These are phyloP conservation scores for Luehdorfia chinensis DNA, from an alignment of 1,140 invertebrate genomes.

Conservation along the genomic window DNA sequence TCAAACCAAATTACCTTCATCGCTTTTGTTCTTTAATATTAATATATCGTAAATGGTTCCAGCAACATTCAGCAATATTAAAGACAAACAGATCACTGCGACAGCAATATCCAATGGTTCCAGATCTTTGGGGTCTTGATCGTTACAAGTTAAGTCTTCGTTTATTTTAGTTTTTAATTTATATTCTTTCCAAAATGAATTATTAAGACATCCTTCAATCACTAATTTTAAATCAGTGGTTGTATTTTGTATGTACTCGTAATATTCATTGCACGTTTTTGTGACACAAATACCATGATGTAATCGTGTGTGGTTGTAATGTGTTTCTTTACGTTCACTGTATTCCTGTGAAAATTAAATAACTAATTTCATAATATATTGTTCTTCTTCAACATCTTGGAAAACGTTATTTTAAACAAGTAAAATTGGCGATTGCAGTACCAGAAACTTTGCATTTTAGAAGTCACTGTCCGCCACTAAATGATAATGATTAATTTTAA, in stretches of 20 bases:
- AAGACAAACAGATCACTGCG: conserved; percentile 14
- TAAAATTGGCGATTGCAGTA: too few species aligned
- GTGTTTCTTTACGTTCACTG: conserved; percentile 20
- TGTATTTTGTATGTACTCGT: background rate
- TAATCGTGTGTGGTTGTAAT: conserved; percentile 26
- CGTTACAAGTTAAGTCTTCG: conserved; percentile 17
- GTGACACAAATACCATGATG: conserved; percentile 26
- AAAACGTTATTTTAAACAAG: too few species aligned
- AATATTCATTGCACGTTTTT: background rate
- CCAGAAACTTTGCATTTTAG: too few species aligned
- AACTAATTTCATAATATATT: background rate
- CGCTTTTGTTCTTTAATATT: background rate
- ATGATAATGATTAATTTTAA: too few species aligned
- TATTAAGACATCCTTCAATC: conserved; percentile 25
- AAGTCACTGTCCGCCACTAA: too few species aligned
- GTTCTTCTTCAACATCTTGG: background rate
- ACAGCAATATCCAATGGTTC: conserved; percentile 21
- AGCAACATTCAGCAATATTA: conserved; percentile 19
- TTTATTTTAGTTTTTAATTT: conserved; percentile 22
- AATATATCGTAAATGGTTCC: conserved; percentile 23
- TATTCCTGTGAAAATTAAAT: conserved; percentile 23
- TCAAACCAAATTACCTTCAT: background rate
- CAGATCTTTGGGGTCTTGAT: conserved; percentile 1
- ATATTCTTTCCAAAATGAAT: conserved; percentile 22
- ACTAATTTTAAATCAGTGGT: conserved; percentile 13